Base-by-base conservation (phyloP, 1,140 invertebrate genomes). In the Bradynema listronoti region DNA sequence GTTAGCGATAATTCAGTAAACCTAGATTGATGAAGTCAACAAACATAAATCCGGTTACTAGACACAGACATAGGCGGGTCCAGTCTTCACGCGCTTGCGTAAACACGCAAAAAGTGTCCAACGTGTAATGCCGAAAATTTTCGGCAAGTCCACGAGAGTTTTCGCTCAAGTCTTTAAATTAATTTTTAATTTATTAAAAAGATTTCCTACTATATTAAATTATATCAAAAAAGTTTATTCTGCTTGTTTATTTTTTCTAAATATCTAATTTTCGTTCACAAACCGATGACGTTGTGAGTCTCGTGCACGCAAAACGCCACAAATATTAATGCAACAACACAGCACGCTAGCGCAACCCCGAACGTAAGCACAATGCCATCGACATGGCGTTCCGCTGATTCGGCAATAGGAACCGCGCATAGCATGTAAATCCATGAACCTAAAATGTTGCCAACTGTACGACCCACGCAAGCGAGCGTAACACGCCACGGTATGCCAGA, bases 311-410 rank as follows among this genome's bases (percentile, higher is more conserved):
- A 58, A 6, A 55, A 30, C 11, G 63, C 19, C n/a, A 46, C 25
- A 36, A 63, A 63, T 6, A 64, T n/a, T 19, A 64, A 62, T 25
- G 61, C 46, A 24, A 63, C 14, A 4, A 34, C n/a, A 22, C 41
- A 39, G 24, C 25, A 6, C 14, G 29, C 9, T 27, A 32, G 22
- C n/a, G 47, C 33, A 25, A 67, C 47, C 5, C 16, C 24, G 49
- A 53, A 43, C 32, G 24, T 32, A 2, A 63, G 33, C 7, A 63
- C 24, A 36, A 61, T 61, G 4, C 58, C 58, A 4, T 33, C 14
- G 1, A 61, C 42, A 16, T 61, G 53, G 19, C 62, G 56, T 34
- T 41, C 58, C 14, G 24, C 29, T 1, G 58, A 61, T 19, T 2
- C 3, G 34, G 47, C 47, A 19, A 50, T 29, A 30, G 16, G 16